Conservation (phyloP, 2,113 vertebrate genomes). For the Gavialis gangeticus region DNA sequence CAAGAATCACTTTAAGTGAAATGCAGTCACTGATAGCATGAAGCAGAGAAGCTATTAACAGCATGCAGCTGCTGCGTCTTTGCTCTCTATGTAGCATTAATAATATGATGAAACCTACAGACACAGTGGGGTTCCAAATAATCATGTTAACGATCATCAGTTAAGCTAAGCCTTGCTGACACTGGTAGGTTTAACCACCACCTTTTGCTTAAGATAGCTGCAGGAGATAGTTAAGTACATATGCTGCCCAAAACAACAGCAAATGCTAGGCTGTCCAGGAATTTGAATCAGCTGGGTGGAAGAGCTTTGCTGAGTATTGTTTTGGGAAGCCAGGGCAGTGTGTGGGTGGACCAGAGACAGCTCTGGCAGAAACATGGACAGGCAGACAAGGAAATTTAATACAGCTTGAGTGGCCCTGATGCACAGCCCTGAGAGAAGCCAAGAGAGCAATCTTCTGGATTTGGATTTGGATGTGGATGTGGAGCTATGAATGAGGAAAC, state of each 20-base stretch:
- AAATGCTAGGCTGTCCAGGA: not conserved
- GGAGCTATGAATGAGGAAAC: too few species aligned
- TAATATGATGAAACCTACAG: not conserved
- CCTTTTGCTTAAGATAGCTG: not conserved
- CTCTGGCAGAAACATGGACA: not conserved
- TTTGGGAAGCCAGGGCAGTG: not conserved
- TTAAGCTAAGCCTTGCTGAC: not conserved
- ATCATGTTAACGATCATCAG: not conserved
- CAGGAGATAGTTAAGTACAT: not conserved
- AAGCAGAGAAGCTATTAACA: not conserved
- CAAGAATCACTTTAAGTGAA: not conserved
- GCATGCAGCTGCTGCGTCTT: not conserved
- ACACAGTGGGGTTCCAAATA: accelerated
- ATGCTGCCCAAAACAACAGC: not conserved
- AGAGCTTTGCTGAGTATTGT: not conserved
- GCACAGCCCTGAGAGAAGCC: not conserved
- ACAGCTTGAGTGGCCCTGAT: not conserved
- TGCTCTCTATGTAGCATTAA: not conserved
- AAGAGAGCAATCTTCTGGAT: too few species aligned
- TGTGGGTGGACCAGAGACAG: accelerated
- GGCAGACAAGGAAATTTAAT: not conserved
- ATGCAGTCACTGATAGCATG: too few species aligned
- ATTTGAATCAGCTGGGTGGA: accelerated
- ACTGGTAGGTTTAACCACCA: not conserved
- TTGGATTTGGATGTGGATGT: too few species aligned